phyloP scores from a whole-genome alignment of 2,113 vertebrate genomes.

The Propithecus coquereli region DNA sequence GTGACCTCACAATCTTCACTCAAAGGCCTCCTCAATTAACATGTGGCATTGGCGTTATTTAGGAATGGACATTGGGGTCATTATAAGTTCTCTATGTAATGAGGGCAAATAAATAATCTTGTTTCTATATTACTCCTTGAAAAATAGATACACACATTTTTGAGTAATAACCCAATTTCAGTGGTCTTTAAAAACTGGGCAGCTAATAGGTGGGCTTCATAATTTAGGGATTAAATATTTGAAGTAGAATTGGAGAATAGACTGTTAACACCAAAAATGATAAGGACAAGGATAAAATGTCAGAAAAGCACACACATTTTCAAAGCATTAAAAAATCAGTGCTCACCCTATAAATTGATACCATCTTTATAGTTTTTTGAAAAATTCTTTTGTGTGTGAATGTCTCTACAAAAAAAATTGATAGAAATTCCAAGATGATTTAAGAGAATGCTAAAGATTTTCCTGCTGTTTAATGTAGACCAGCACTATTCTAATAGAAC shows the following conservation, averaged over 20 bases:
- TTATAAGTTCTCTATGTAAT: neutral
- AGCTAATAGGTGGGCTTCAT: neutral
- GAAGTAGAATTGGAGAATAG: neutral
- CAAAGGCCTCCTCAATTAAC: constrained; percentile 67
- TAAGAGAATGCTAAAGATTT: neutral
- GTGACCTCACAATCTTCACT: constrained; percentile 66
- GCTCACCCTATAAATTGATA: neutral
- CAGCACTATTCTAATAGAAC: neutral
- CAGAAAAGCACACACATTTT: neutral
- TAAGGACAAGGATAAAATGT: neutral
- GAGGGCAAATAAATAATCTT: neutral
- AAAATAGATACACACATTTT: neutral
- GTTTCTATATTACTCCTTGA: too few relatives aligned
- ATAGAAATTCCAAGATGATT: neutral
- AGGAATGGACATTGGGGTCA: neutral
- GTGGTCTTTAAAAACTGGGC: neutral
- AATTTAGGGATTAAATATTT: neutral
- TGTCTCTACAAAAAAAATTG: neutral
- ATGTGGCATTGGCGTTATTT: neutral
- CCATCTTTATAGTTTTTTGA: neutral
- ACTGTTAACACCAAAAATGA: too few relatives aligned
- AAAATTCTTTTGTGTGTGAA: neutral
- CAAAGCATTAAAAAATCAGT: neutral
- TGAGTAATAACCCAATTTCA: neutral
- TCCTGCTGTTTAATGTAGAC: neutral